Base-by-base conservation (phyloP, 1,140 invertebrate genomes). In the Ips nitidus region DNA sequence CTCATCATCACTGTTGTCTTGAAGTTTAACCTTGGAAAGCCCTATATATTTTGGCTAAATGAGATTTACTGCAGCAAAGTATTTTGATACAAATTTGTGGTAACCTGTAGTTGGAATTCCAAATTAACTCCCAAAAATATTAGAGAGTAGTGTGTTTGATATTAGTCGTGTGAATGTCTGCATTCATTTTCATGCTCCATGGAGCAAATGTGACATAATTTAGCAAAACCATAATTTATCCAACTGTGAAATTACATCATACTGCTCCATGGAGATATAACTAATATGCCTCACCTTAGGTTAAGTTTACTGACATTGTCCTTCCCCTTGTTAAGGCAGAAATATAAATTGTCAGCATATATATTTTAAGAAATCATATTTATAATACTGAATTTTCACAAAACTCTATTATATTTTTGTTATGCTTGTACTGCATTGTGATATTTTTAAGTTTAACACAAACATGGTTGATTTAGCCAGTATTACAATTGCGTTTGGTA, bases 391-490 rank as follows among this genome's bases (percentile, higher is more conserved):
- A 58, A 52, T 8, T 43, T 60, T 52, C 47, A 63, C 61, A 36
- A 52, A 63, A 47, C n/a, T 50, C 47, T 50, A 62, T 62, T 5
- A 43, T 60, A 60, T 60, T 60, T 70, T 74, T 66, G 65, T 75
- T 71, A 53, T 76, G 76, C 74, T 77, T 75, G 64, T 72, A 66
- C 65, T 74, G 73, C 71, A 75, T 72, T 77, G 75, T 77, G 75
- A 77, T 77, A 77, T 71, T 73, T 66, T 69, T 67, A 71, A 66
- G 43, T 68, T 68, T 68, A 60, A 68, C 66, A 59, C 47, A 41
- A 42, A 60, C 37, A 42, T 67, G 37, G 52, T 60, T 52, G 52
- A 55, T 55, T 62, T 71, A 69, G 71, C 71, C 70, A 73, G 72
- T 66, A 73, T 73, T 75, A 40, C 7, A 69, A 61, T 38, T 66